These are phyloP conservation scores for Mustela nigripes DNA, from an alignment of 2,113 vertebrate species.

Conservation along the genomic window DNA sequence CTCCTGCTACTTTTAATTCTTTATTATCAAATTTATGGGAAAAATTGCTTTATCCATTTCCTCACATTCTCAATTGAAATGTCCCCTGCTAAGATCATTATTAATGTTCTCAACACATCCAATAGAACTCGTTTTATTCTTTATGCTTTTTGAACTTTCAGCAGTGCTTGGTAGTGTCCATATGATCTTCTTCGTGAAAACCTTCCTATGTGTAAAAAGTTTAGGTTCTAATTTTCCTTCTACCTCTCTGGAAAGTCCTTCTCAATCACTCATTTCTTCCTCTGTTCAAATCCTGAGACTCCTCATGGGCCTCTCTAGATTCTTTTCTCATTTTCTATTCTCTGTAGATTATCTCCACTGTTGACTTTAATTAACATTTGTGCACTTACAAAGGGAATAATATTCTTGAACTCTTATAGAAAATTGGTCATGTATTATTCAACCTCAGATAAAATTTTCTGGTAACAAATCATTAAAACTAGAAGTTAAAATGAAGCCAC, in stretches of 20 bases:
- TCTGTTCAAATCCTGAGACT: neutral
- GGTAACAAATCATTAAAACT: conserved; percentile 22
- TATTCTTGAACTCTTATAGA: neutral
- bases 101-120: neutral
- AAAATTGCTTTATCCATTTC: neutral
- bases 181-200: neutral
- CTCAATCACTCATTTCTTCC: neutral
- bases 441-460: neutral
- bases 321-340: neutral
- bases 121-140: neutral
- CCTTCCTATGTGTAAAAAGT: neutral
- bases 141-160: neutral
- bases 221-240: neutral
- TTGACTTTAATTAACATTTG: neutral
- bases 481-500: neutral
- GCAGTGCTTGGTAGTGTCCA: neutral
- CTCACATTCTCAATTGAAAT: neutral
- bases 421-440: neutral
- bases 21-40: neutral
- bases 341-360: neutral
- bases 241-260: neutral
- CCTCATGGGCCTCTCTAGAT: neutral
- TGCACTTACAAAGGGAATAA: neutral
- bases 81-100: neutral
- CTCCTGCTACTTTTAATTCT: neutral